Base-by-base conservation (phyloP, 2,888 invertebrate species). In the Eupithecia dodoneata region DNA sequence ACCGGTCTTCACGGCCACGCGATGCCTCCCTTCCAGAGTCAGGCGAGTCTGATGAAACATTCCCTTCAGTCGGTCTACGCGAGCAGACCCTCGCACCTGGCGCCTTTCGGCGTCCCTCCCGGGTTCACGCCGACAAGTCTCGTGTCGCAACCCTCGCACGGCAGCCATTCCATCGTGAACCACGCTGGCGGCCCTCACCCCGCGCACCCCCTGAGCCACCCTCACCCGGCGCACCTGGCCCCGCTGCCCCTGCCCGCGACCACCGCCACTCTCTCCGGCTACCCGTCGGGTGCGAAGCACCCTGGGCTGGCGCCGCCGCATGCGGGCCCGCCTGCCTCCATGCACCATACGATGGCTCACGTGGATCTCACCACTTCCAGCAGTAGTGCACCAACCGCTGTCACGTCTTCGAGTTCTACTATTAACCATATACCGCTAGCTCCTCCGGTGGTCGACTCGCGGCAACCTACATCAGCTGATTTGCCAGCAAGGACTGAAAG, bases 121-220 rank as follows among this genome's bases (percentile, higher is more conserved):
- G 93, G 89, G 82, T 95, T 93, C 84, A 89, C 91, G 91, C 93
- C 93, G 91, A 94, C 93, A 91, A 96, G 91, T 95, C 96, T 71
- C 18, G 45, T 69, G 45, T 44, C 69, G 69, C 69, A 45, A 12
- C 69, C 69, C 74, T 90, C 91, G 73, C 92, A 91, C 82, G 84
- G 91, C 84, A 92, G 89, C 83, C 94, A 94, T 91, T 92, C 93
- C 89, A 89, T 91, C 79, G 87, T 91, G 82, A 91, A 88, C 85
- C 92, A 93, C 80, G 76, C 79, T 80, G 85, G 91, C 76, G 89
- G 86, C 80, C 92, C 90, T 81, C 88, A 90, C 79, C 88, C 92
- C 82, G 84, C 91, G 63, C 77, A 77, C 52, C 75, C 77, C 18
- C 13, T 72, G 82, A 88, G 87, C 83, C 93, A 93, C 83, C 87